phyloP scores from a whole-genome alignment of 2,797 vertebrate genomes.

The Coregonus sp. region DNA sequence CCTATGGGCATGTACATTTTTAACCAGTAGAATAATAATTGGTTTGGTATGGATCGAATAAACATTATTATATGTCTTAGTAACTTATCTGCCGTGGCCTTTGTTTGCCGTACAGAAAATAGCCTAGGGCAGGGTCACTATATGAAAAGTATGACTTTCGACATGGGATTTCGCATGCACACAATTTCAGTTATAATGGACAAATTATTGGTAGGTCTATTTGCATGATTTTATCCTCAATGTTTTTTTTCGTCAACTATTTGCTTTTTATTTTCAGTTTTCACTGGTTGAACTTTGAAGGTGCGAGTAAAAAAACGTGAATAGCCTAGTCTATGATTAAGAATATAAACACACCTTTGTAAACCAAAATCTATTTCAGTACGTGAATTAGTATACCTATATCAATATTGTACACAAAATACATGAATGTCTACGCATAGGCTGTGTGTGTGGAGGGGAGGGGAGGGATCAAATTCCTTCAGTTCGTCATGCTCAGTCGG shows the following conservation, averaged over 20 bases:
- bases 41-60: neutral
- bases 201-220: neutral
- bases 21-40: neutral
- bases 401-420: neutral
- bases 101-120: neutral
- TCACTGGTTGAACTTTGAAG: no score
- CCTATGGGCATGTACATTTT: constrained; percentile 59
- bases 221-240: neutral
- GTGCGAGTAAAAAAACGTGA: neutral
- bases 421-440: neutral
- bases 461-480: constrained; percentile 58
- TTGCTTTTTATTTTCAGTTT: neutral
- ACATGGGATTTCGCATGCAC: neutral
- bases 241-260: neutral
- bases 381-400: neutral
- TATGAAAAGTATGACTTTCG: no score
- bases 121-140: no score
- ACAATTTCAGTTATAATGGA: neutral
- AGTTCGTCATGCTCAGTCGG: neutral
- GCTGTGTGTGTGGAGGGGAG: constrained; percentile 7
- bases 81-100: neutral
- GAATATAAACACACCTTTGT: neutral
- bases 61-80: neutral
- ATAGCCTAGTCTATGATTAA: neutral
- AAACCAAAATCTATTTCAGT: neutral